Base-by-base conservation (phyloP, 2,888 invertebrate species). In the Apodemia hepburni region DNA sequence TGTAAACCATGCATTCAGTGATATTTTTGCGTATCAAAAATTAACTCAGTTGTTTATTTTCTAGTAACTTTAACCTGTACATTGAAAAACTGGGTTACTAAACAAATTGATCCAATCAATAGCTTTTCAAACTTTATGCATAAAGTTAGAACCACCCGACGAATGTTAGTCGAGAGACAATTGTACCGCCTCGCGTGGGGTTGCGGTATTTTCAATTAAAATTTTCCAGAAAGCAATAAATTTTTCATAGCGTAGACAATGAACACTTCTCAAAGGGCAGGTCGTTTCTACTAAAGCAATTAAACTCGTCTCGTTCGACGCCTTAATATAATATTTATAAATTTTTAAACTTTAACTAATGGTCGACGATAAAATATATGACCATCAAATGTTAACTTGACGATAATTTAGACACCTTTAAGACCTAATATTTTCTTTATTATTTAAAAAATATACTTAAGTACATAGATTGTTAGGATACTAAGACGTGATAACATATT, bases 151-250 rank as follows among this genome's bases (percentile, higher is more conserved):
- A 64, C 63, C 68, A 62, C 68, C 61, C 65, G 63, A 63, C 65
- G 63, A 66, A 64, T 64, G 65, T 64, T 63, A 64, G 61, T 54
- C 60, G 58, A 63, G 65, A 65, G 68, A 68, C 66, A 69, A 68
- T 69, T 33, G 33, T 33, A 33, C 33, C 33, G 69, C 62, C 63
- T 64, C 66, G 65, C 59, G 42, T 62, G 54, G 63, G 61, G 66
- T 57, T 33, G 33, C 8, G 63, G 66, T 69, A 72, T 75, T 78
- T 80, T 78, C 79, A 81, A 81, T 81, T 81, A 81, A 85, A 85
- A 82, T 86, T 73, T 86, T 81, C 78, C 80, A 78, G 79, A 77
- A 76, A 76, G 79, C 80, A 81, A 87, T 86, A 85, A 84, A 84
- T 85, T 82, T 82, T 84, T 82, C 84, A 84, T 80, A 79, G 79